Evolutionary conservation across 1,140 invertebrate species (phyloP).

Genomic region (Drosophila paulistorum): DNA sequence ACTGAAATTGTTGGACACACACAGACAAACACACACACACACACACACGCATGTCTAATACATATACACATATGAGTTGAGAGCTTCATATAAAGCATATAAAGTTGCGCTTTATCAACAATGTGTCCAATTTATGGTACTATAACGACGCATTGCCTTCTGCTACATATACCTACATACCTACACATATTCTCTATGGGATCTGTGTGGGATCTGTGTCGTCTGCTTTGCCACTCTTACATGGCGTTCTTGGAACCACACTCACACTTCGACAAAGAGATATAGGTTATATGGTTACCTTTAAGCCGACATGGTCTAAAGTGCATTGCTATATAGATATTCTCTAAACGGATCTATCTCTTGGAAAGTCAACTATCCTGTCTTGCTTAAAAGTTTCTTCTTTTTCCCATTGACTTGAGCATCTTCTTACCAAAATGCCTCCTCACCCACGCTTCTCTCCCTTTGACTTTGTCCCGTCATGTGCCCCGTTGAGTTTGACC

Average conservation of each 20-base stretch:
- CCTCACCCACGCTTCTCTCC: background rate
- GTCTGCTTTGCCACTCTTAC: background rate
- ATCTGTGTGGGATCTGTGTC: slow-evolving; percentile 20
- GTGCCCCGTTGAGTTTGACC: slow-evolving; percentile 41
- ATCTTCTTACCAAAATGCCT: background rate
- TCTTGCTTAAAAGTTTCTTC: background rate
- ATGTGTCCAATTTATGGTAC: slow-evolving; percentile 76
- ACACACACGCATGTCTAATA: slow-evolving; percentile 9
- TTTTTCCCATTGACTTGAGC: background rate
- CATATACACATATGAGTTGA: slow-evolving; percentile 15
- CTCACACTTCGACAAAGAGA: slow-evolving; percentile 15
- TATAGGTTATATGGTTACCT: background rate
- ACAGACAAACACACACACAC: slow-evolving; percentile 8
- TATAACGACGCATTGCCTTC: slow-evolving; percentile 7
- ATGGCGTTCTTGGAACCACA: background rate
- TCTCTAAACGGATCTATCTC: too few species aligned
- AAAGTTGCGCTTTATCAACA: slow-evolving; percentile 80
- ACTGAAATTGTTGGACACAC: slow-evolving; percentile 14
- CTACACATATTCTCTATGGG: background rate
- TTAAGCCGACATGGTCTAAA: background rate
- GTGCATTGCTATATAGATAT: too few species aligned
- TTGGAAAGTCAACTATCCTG: too few species aligned
- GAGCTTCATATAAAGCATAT: slow-evolving; percentile 77
- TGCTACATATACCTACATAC: background rate
- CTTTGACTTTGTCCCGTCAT: slow-evolving; percentile 28